A percentile compares a stretch with the other conserved stretches of the same genome.
phyloP scores from a whole-genome alignment of 2,113 vertebrate genomes.

The Ahaetulla prasina region DNA sequence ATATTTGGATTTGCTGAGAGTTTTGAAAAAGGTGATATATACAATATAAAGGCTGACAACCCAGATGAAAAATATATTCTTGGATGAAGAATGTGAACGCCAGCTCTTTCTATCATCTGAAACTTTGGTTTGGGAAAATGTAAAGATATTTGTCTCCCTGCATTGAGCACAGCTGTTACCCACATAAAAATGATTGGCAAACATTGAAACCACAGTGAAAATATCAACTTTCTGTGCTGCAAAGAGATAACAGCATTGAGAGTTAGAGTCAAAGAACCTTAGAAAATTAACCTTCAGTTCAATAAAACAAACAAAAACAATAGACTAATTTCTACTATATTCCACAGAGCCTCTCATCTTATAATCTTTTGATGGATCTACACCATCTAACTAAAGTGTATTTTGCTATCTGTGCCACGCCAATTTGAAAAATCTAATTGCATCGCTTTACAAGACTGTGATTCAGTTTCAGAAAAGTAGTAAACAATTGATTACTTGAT shows the following conservation, averaged over 20 bases:
- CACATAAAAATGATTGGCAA: background rate
- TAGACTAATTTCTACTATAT: background rate
- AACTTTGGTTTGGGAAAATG: background rate
- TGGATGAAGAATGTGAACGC: background rate
- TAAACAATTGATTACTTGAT: slow-evolving; percentile 17
- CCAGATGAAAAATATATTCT: background rate
- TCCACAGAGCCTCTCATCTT: background rate
- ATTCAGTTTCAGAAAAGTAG: slow-evolving; percentile 17
- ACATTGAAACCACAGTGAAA: background rate
- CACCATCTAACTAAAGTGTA: background rate
- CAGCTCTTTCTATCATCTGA: background rate
- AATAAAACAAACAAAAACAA: background rate
- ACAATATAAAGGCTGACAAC: background rate
- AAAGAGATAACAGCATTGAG: background rate
- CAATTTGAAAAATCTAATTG: background rate
- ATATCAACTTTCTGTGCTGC: background rate
- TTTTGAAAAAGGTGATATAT: background rate
- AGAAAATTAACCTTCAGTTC: slow-evolving; percentile 12
- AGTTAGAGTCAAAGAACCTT: slow-evolving; percentile 1
- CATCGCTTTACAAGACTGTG: slow-evolving; percentile 21
- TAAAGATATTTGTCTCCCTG: background rate
- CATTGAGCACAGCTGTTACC: background rate
- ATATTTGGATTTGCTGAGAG: background rate
- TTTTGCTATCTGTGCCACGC: background rate
- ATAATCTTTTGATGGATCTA: slow-evolving; percentile 9